Base-by-base conservation (phyloP, 2,113 vertebrate genomes). In the Sinocyclocheilus anophthalmus region DNA sequence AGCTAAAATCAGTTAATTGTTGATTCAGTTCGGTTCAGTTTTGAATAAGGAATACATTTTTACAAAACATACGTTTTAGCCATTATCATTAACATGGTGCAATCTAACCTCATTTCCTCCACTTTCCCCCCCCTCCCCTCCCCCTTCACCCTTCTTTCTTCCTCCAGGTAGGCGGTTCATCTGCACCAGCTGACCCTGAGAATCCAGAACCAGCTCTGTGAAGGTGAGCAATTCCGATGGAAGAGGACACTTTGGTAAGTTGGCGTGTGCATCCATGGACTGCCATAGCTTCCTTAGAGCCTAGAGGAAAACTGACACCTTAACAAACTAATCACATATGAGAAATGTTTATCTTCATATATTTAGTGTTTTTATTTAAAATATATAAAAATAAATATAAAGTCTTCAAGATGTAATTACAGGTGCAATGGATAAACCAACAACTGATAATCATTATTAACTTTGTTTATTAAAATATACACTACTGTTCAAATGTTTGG, bases 141-240 rank as follows among this genome's bases (percentile, higher is more conserved):
- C n/a, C n/a, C n/a, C n/a, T n/a, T n/a, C n/a, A n/a, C n/a, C n/a
- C n/a, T n/a, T n/a, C n/a, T n/a, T n/a, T n/a, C n/a, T 99, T 87
- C 98, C 98, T 67, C 98, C 98, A 0, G 98, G 98, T 86, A 99
- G 96, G 77, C 98, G 95, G 93, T 99, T 99, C 98, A 99, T 97
- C 91, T 98, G 97, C 90, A 99, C 97, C 48, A 99, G 94, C 87
- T 98, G 98, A 55, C 96, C 97, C 93, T 99, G 98, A 67, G 97
- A 95, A 70, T 99, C 98, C 88, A 99, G 84, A 48, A 99, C 98
- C 89, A 99, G 92, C 81, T 99, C 98, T 0, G 97, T 99, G 89
- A 97, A 99, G 0, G 97, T 99, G 45, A 99, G 95, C 33, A 99
- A 95, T 90, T 99, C 98, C 0, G 97, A 96, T 37, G 97, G 97